Conservation (phyloP, 2,888 invertebrate species). For the Neoitamus cyanurus region DNA sequence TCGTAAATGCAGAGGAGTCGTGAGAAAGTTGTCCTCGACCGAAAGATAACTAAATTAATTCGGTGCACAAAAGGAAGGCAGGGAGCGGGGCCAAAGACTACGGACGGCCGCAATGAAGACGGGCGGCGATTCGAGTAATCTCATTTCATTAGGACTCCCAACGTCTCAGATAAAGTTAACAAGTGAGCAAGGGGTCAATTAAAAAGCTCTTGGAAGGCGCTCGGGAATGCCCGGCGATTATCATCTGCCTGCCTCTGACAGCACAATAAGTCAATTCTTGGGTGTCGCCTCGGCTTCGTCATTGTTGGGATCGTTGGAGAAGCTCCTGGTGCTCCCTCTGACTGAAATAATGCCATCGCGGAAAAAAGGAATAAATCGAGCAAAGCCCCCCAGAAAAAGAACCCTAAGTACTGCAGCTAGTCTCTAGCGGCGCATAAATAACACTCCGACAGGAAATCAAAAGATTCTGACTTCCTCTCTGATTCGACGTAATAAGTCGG, state of each 20-base stretch:
- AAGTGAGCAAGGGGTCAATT: conserved; percentile 16
- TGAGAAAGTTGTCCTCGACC: conserved; percentile 24
- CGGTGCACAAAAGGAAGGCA: not conserved
- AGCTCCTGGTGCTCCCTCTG: not conserved
- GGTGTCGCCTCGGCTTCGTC: not conserved
- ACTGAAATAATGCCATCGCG: not conserved
- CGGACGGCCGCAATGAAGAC: not conserved
- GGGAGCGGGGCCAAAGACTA: no score
- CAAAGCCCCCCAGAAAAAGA: not conserved
- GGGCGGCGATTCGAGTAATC: conserved; percentile 20
- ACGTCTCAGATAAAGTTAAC: conserved; percentile 20
- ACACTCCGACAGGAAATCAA: conserved; percentile 48
- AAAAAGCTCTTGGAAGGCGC: conserved; percentile 36
- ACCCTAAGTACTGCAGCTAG: not conserved
- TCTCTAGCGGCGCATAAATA: conserved; percentile 33
- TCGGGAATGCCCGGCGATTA: not conserved
- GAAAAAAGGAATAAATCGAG: not conserved
- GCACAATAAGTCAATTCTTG: conserved; percentile 17
- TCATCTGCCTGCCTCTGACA: conserved; percentile 17
- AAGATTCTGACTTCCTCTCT: conserved; percentile 50
- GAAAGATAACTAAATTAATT: not conserved
- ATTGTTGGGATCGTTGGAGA: not conserved
- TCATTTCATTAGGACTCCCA: conserved; percentile 20
- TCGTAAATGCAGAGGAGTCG: not conserved
- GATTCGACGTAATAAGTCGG: conserved; percentile 37